Conservation (phyloP, 2,888 invertebrate species). For the Formica aserva region DNA sequence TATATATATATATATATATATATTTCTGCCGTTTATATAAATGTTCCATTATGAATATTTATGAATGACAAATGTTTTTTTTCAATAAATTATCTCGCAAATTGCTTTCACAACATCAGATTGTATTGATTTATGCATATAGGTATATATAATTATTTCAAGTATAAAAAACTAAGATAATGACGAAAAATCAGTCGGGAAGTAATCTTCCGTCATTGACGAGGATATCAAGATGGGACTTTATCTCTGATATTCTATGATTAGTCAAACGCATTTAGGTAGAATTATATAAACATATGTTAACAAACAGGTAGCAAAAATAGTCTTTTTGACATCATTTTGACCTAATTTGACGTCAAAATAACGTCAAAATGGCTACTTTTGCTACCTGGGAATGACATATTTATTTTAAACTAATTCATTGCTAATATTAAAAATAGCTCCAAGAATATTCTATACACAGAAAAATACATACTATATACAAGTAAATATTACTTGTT, state of each 20-base stretch:
- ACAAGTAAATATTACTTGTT: no score
- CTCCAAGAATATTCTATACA: background rate
- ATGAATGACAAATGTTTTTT: background rate
- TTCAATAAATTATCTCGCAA: background rate
- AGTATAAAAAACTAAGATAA: background rate
- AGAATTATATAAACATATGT: background rate
- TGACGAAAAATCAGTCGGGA: background rate
- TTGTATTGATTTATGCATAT: background rate
- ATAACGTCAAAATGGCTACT: no score
- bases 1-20: no score
- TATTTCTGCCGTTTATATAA: background rate
- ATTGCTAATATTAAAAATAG: background rate
- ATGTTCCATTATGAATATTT: background rate
- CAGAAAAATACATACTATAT: no score
- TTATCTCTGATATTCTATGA: background rate
- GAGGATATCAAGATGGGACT: background rate
- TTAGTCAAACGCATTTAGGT: background rate
- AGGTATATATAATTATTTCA: background rate
- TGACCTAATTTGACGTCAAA: no score
- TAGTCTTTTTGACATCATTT: no score
- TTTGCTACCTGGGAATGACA: background rate
- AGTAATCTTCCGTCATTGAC: background rate
- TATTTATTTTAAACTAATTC: background rate
- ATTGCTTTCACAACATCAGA: background rate
- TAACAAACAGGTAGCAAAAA: background rate